A percentile compares a stretch with the other conserved stretches of the same genome.
These are phyloP conservation scores for Anarsia innoxiella DNA, from an alignment of 2,888 invertebrate genomes.

Conservation along the genomic window DNA sequence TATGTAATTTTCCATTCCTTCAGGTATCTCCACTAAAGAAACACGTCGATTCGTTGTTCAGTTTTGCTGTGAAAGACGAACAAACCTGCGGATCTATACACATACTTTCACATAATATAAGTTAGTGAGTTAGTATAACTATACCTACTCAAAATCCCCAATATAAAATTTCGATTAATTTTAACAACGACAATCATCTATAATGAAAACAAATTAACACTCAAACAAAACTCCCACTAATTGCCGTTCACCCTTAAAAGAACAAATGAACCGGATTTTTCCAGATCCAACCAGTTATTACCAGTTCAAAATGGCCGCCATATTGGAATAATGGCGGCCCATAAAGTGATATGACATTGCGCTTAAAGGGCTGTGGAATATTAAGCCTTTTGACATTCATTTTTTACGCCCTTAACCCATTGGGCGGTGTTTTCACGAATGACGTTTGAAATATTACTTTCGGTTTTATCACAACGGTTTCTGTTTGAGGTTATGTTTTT, in stretches of 20 bases:
- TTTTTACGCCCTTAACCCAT: constrained; percentile 11
- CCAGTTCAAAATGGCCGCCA: constrained; percentile 9
- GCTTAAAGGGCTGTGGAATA: constrained; percentile 12
- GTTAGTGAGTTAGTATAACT: too few species aligned
- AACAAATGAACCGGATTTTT: constrained; percentile 1
- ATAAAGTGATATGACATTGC: constrained; percentile 16
- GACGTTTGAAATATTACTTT: constrained; percentile 6
- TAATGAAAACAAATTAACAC: neutral
- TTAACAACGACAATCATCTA: too few species aligned
- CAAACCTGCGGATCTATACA: too few species aligned
- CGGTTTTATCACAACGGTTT: too few species aligned
- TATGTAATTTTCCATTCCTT: too few species aligned
- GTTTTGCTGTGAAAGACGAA: too few species aligned
- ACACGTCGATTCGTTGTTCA: too few species aligned
- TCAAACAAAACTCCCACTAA: neutral
- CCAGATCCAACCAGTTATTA: constrained; percentile 4
- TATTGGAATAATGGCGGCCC: constrained; percentile 15
- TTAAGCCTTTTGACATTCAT: constrained; percentile 12
- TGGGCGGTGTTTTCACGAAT: constrained; percentile 8
- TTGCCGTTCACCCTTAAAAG: neutral
- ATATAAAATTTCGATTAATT: too few species aligned
- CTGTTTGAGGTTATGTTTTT: too few species aligned
- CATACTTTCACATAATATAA: too few species aligned
- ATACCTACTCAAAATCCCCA: too few species aligned
- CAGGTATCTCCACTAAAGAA: too few species aligned